These are phyloP conservation scores for Hypercompe scribonia DNA, from an alignment of 2,888 invertebrate species.

Conservation along the genomic window DNA sequence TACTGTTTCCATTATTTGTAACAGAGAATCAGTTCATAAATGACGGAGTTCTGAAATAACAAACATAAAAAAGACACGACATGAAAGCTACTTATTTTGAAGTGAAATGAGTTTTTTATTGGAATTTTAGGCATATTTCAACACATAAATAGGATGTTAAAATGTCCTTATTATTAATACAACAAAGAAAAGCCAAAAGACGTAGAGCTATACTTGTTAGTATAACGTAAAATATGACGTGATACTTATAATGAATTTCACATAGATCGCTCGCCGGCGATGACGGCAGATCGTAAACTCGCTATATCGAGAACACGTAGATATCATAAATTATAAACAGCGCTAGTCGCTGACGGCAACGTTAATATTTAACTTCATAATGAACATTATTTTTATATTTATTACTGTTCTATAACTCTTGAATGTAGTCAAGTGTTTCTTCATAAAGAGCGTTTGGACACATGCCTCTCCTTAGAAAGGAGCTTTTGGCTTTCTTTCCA, in stretches of 20 bases:
- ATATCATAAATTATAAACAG: conserved; percentile 21
- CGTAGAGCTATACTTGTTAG: background rate
- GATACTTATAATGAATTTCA: conserved; percentile 2
- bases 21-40: no score
- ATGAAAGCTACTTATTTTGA: background rate
- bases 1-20: no score
- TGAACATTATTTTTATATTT: background rate
- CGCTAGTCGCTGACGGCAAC: background rate
- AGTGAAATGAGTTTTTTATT: background rate
- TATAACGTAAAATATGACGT: conserved; percentile 7
- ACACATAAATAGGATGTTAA: background rate
- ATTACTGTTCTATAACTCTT: background rate
- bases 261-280: conserved; percentile 19
- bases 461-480: no score
- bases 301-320: conserved; percentile 29
- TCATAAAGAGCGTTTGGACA: background rate
- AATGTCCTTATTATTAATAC: background rate
- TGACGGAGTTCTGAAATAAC: no score
- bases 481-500: no score
- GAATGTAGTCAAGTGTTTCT: background rate
- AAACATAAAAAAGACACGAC: background rate
- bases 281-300: conserved; percentile 41
- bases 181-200: background rate
- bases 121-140: background rate
- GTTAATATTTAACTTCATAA: conserved; percentile 6